Evolutionary conservation across 2,113 vertebrate genomes (phyloP), one percentile per base, ranked within the genome.

Genomic region (Pedionomus torquatus): DNA sequence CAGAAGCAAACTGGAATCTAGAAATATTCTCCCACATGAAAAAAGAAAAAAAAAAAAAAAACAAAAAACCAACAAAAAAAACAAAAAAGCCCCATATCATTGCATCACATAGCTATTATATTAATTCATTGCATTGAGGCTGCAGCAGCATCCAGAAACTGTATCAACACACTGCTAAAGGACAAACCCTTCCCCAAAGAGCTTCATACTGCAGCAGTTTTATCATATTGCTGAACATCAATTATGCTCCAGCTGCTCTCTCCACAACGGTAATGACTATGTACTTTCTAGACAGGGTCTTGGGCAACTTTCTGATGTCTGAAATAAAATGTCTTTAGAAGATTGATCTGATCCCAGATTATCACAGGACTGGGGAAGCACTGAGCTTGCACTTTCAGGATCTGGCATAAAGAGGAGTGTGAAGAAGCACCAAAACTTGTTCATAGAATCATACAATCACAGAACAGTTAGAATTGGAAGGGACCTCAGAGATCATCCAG

Each of bases 151-250:
- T 79, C 90, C 87, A 95, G 87, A 91, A 74, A 46, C 75, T 90
- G 7, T 84, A 95, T 91, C 91, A 97, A 95, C 74, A 83, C 8
- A 19, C 31, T 91, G 82, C 49, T 83, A 94, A 96, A 96, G 94
- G 87, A 96, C 84, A 96, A 95, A 64, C 44, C 78, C 57, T 90
- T 91, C 74, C 82, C 84, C 82, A 89, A 93, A 93, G 81, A 95
- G 66, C 84, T 94, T 85, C 85, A 93, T 76, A 61, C 55, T n/a
- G 3, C 70, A 83, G 14, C 28, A 51, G 33, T 66, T 92, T 90
- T 90, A 86, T 90, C 90, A 94, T 48, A 71, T 46, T 83, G 43
- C 60, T 83, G 88, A 77, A 63, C 83, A 92, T 64, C 87, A 88
- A 69, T 86, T 90, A 90, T 68, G 33, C 30, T 90, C 60, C 94